phyloP scores from a whole-genome alignment of 2,797 vertebrate genomes.

The Alexandromys oeconomus region DNA sequence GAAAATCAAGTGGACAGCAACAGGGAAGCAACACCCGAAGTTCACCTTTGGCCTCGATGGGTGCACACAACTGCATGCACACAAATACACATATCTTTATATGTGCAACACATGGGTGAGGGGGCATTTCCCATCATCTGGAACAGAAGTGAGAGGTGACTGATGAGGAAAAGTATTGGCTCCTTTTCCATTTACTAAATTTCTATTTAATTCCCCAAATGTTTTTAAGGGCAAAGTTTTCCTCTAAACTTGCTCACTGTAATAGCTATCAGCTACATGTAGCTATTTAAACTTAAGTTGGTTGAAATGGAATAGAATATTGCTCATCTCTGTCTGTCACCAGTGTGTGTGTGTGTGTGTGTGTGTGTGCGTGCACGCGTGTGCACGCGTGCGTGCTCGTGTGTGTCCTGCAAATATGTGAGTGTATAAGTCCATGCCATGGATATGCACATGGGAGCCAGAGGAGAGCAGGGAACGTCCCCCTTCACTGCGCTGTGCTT shows the following conservation, averaged over 20 bases:
- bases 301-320: not conserved
- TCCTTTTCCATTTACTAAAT: slow-evolving; percentile 17
- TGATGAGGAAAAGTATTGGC: not conserved
- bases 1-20: not conserved
- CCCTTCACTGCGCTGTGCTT: not conserved
- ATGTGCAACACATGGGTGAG: not conserved
- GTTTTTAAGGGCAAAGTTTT: not conserved
- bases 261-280: not conserved
- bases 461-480: not conserved
- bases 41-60: not conserved
- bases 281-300: slow-evolving; percentile 39
- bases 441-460: too few species aligned
- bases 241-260: not conserved
- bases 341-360: not conserved
- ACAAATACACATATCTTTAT: not conserved
- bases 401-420: not conserved
- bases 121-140: not conserved
- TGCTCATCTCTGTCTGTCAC: too few species aligned
- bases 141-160: not conserved
- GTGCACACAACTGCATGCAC: not conserved
- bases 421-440: not conserved
- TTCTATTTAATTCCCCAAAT: not conserved
- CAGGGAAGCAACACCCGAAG: not conserved
- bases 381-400: not conserved
- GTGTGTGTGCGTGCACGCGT: not conserved